These are phyloP conservation scores for Enoplosus armatus DNA, from an alignment of 2,797 vertebrate species.

Conservation along the genomic window DNA sequence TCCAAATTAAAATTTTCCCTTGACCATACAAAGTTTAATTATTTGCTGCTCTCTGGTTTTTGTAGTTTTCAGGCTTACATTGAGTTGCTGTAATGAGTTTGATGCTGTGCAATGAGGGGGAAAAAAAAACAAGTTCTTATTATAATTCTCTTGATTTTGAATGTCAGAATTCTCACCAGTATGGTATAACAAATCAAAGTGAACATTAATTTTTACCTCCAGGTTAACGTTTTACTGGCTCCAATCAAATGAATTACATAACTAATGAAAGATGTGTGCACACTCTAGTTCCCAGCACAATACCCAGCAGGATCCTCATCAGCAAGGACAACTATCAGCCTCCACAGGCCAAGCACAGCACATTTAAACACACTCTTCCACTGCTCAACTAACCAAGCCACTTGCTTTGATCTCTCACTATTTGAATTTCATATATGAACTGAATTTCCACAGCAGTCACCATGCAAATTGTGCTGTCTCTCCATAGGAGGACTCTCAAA, in stretches of 20 bases:
- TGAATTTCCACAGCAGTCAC: background rate
- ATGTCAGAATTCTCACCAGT: background rate
- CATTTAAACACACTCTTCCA: conserved; percentile 10
- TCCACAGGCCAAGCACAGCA: conserved; percentile 32
- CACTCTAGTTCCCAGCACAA: conserved; percentile 10
- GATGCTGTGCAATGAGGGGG: background rate
- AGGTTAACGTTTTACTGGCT: background rate
- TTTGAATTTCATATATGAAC: background rate
- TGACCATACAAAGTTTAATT: conserved; percentile 3
- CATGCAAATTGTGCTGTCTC: background rate
- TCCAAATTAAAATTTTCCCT: conserved; percentile 4
- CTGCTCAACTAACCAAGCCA: background rate
- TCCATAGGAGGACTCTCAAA: background rate
- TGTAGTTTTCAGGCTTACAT: background rate
- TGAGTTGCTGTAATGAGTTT: conserved; percentile 11
- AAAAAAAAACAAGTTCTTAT: background rate
- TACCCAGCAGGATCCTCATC: conserved; percentile 39
- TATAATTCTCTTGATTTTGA: background rate
- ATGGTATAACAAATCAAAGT: conserved; percentile 10
- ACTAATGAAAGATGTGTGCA: conserved; percentile 41
- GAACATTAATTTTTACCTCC: background rate
- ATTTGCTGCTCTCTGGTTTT: conserved; percentile 6
- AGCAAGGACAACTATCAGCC: conserved; percentile 41
- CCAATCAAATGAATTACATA: conserved; percentile 37
- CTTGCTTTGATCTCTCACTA: conserved; percentile 4